phyloP scores from a whole-genome alignment of 1,140 invertebrate genomes.

The Calephelis virginiensis region DNA sequence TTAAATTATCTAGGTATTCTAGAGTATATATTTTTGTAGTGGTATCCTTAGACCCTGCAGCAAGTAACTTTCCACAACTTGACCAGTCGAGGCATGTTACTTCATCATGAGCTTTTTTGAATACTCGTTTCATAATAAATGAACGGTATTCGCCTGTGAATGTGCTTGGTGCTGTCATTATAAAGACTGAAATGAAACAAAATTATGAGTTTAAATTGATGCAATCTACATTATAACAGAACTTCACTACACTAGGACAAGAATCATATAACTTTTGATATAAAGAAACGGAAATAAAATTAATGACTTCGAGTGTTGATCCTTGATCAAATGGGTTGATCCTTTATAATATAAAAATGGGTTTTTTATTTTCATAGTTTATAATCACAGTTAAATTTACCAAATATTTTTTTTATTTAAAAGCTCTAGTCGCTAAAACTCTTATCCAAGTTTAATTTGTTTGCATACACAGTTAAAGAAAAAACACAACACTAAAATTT shows the following conservation, averaged over 20 bases:
- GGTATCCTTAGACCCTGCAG: slow-evolving; percentile 92
- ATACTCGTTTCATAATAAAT: slow-evolving; percentile 91
- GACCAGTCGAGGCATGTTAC: slow-evolving; percentile 95
- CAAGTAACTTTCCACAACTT: slow-evolving; percentile 90
- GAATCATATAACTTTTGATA: too few relatives aligned
- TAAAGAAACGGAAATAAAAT: too few relatives aligned
- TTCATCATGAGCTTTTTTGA: slow-evolving; percentile 88
- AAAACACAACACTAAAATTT: too few relatives aligned
- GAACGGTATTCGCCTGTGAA: slow-evolving; percentile 91
- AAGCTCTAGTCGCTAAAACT: too few relatives aligned
- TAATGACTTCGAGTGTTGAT: too few relatives aligned
- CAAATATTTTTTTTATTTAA: too few relatives aligned
- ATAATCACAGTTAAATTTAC: too few relatives aligned
- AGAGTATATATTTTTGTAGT: slow-evolving; percentile 89
- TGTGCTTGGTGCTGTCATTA: slow-evolving; percentile 91
- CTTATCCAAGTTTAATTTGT: too few relatives aligned
- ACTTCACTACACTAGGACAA: background rate
- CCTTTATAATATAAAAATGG: too few relatives aligned
- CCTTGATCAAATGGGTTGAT: too few relatives aligned
- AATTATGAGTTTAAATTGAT: slow-evolving; percentile 2
- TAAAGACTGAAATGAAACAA: slow-evolving; percentile 81
- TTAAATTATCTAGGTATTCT: slow-evolving; percentile 86
- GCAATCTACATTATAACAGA: background rate
- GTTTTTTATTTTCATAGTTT: too few relatives aligned
- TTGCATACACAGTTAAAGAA: too few relatives aligned